These are phyloP conservation scores for Xenopus borealis DNA, from an alignment of 2,113 vertebrate genomes.

Conservation along the genomic window DNA sequence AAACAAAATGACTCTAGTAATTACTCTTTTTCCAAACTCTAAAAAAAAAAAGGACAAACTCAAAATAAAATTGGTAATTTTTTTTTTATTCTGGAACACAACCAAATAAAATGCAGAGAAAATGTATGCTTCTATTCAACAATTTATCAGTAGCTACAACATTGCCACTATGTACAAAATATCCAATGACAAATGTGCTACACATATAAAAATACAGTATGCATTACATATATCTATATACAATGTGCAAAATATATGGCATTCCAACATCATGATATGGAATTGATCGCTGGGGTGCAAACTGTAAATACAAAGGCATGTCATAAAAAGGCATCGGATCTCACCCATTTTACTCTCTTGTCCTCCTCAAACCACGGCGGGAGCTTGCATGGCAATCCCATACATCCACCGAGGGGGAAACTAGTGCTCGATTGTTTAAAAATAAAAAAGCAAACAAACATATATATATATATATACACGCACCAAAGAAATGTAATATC, in stretches of 20 bases:
- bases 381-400: background rate
- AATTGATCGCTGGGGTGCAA: slow-evolving; percentile 76
- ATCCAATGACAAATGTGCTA: slow-evolving; percentile 79
- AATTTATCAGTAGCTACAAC: slow-evolving; percentile 78
- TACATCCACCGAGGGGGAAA: background rate
- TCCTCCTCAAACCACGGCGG: background rate
- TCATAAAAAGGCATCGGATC: slow-evolving; percentile 67
- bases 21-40: no score
- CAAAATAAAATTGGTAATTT: slow-evolving; percentile 28
- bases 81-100: slow-evolving; percentile 77
- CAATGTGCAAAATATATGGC: slow-evolving; percentile 98
- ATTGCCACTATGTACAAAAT: slow-evolving; percentile 91
- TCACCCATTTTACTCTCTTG: background rate
- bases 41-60: background rate
- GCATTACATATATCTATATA: slow-evolving; percentile 96
- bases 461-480: background rate
- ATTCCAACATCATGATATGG: slow-evolving; percentile 71
- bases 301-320: slow-evolving; percentile 79
- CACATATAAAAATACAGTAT: slow-evolving; percentile 97
- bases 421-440: background rate
- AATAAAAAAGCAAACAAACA: background rate
- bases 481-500: background rate
- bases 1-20: no score
- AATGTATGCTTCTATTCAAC: slow-evolving; percentile 67
- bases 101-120: slow-evolving; percentile 68